Conservation (phyloP, 2,797 vertebrate genomes). For the Prunella strophiata region DNA sequence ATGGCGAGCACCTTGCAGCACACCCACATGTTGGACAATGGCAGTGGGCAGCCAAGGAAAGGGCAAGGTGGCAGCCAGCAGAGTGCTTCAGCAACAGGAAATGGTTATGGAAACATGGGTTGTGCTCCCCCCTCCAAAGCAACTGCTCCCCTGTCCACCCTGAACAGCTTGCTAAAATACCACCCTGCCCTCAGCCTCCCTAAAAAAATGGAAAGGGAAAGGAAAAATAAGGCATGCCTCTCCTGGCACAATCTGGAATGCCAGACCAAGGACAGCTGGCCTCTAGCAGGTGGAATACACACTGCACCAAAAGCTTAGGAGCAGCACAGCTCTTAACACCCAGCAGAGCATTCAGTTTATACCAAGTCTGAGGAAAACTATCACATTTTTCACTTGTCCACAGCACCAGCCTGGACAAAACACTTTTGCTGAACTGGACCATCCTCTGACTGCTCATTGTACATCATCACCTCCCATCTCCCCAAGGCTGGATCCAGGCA, state of each 20-base stretch:
- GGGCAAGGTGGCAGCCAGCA: neutral
- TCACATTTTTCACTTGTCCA: accelerated
- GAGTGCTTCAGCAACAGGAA: neutral
- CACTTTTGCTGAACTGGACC: neutral
- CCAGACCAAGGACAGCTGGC: conserved; percentile 1
- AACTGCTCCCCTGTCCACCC: neutral
- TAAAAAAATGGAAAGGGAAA: neutral
- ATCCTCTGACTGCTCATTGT: accelerated
- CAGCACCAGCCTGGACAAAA: neutral
- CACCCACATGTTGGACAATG: neutral
- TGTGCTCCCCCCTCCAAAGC: accelerated
- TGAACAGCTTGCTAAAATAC: neutral
- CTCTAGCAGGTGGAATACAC: neutral
- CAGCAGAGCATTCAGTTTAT: neutral
- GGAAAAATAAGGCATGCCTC: neutral
- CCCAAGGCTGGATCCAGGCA: neutral
- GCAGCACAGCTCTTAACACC: neutral
- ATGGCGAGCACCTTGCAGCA: neutral
- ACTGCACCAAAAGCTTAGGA: neutral
- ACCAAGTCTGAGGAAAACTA: neutral
- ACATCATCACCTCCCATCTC: neutral
- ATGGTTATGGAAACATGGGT: neutral
- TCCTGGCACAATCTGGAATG: neutral
- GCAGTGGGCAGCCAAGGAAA: neutral
- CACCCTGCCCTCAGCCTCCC: neutral